These are phyloP conservation scores for Drosophila ananassae DNA, from an alignment of 1,140 invertebrate species.

Conservation along the genomic window DNA sequence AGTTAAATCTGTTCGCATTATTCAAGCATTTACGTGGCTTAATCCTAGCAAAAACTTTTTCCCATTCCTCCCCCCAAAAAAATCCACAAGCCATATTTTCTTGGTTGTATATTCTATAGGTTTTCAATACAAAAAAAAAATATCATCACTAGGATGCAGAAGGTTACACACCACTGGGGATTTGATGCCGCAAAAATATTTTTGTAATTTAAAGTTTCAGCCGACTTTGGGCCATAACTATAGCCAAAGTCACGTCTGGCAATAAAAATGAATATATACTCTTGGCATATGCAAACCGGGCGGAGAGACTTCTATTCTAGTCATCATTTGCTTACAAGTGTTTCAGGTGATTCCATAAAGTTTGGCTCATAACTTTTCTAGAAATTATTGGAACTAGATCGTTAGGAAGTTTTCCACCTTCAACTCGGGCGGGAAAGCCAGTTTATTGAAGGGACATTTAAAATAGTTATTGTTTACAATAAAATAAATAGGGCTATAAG, in stretches of 20 bases:
- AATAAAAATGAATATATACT: slow-evolving; percentile 55
- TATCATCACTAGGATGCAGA: not conserved
- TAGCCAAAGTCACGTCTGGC: slow-evolving; percentile 50
- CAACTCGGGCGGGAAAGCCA: not conserved
- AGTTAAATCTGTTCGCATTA: slow-evolving; percentile 73
- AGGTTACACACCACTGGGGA: slow-evolving; percentile 16
- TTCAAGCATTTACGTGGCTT: slow-evolving; percentile 67
- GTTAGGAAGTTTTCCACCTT: slow-evolving; percentile 16
- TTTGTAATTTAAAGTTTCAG: slow-evolving; percentile 66
- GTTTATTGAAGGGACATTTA: slow-evolving; percentile 15
- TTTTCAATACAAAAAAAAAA: slow-evolving; percentile 41
- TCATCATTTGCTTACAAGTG: slow-evolving; percentile 38
- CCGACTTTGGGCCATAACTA: slow-evolving; percentile 33
- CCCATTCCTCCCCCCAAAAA: not conserved
- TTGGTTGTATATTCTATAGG: slow-evolving; percentile 31
- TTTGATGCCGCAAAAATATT: slow-evolving; percentile 42
- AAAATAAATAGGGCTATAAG: not conserved
- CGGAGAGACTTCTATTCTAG: slow-evolving; percentile 5
- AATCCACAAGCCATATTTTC: slow-evolving; percentile 27
- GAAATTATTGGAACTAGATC: slow-evolving; percentile 43
- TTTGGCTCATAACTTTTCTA: slow-evolving; percentile 37
- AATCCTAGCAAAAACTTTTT: slow-evolving; percentile 38
- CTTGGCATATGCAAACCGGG: slow-evolving; percentile 48
- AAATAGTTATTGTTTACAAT: not conserved
- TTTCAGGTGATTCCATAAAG: slow-evolving; percentile 40